Percentiles rank a stretch among this genome's conserved stretches.
Evolutionary conservation across 1,140 invertebrate species (phyloP).

Genomic region (Calephelis virginiensis): DNA sequence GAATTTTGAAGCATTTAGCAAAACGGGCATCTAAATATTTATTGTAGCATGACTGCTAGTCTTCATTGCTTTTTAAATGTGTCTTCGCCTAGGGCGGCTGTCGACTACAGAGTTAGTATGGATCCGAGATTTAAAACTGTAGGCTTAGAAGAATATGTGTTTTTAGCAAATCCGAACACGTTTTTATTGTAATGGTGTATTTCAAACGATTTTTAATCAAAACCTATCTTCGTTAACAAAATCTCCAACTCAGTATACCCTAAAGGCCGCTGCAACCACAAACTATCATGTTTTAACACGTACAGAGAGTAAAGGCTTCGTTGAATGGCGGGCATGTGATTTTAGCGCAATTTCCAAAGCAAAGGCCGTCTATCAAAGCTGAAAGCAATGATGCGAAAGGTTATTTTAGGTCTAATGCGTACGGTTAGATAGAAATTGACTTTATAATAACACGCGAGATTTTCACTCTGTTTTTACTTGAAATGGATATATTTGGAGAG

Average conservation of each 20-base stretch:
- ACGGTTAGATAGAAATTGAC: constrained; percentile 13
- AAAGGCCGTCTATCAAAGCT: constrained; percentile 13
- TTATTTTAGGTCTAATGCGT: constrained; percentile 17
- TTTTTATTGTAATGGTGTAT: no score
- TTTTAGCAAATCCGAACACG: no score
- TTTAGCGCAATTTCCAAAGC: constrained; percentile 11
- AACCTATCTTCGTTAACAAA: background rate
- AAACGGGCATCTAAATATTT: no score
- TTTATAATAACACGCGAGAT: constrained; percentile 14
- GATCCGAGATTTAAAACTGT: no score
- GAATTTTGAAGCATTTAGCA: no score
- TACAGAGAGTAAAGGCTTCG: constrained; percentile 2
- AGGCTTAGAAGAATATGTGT: no score
- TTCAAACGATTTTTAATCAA: background rate
- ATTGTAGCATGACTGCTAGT: no score
- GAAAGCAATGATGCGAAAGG: constrained; percentile 14
- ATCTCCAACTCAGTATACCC: background rate
- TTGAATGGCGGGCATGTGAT: constrained; percentile 12
- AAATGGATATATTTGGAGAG: no score
- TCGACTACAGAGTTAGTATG: no score
- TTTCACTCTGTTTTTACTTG: background rate
- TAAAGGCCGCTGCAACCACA: background rate
- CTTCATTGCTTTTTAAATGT: no score
- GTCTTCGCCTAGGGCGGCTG: no score
- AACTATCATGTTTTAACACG: constrained; percentile 17